Evolutionary conservation across 2,797 vertebrate genomes (phyloP).

Genomic region (Acridotheres tristis): DNA sequence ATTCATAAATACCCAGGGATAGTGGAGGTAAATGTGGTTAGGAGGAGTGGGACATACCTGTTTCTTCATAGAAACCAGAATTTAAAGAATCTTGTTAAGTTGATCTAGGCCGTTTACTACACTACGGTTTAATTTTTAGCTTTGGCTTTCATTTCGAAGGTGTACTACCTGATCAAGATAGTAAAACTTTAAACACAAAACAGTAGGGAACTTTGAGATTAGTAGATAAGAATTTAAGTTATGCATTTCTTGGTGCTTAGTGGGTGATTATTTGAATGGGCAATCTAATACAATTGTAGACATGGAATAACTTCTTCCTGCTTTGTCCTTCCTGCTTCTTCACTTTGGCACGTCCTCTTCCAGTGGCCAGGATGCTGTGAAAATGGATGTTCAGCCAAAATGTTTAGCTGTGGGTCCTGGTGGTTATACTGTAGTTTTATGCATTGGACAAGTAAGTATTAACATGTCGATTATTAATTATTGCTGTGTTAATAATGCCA

Average conservation of each 20-base stretch:
- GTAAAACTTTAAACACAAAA: neutral
- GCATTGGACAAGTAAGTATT: slow-evolving; percentile 88
- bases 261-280: neutral
- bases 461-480: neutral
- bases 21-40: neutral
- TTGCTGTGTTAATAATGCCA: neutral
- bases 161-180: neutral
- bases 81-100: neutral
- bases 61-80: neutral
- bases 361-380: slow-evolving; percentile 89
- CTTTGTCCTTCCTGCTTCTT: neutral
- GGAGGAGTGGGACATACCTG: neutral
- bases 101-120: neutral
- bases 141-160: neutral
- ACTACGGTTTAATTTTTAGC: too few relatives aligned
- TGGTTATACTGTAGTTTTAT: slow-evolving; percentile 85
- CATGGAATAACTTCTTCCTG: neutral
- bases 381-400: slow-evolving; percentile 94
- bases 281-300: neutral
- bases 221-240: neutral
- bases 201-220: neutral
- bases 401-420: slow-evolving; percentile 82
- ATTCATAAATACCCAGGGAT: neutral
- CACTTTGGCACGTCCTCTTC: fast-evolving
- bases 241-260: neutral